These are phyloP conservation scores for Gymnobelideus leadbeateri DNA, from an alignment of 2,113 vertebrate genomes.

Conservation along the genomic window DNA sequence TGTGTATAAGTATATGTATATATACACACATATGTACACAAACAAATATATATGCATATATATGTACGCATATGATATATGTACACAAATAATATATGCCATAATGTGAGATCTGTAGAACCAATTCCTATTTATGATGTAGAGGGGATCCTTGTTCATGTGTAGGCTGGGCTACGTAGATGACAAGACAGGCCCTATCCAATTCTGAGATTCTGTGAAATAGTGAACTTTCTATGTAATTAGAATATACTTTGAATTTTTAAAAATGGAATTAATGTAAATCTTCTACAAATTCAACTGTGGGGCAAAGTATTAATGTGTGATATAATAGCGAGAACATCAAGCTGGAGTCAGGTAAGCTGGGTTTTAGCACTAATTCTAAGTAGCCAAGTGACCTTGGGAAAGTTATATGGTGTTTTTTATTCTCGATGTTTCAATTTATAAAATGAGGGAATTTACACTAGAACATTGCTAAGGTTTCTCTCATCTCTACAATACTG, in stretches of 20 bases:
- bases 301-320: not conserved
- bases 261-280: not conserved
- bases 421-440: constrained; percentile 3
- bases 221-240: not conserved
- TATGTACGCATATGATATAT: too few relatives aligned
- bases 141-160: not conserved
- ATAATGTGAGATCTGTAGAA: not conserved
- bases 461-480: not conserved
- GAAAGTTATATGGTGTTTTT: not conserved
- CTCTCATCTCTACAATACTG: not conserved
- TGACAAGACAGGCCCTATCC: not conserved
- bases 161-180: not conserved
- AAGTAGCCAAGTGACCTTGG: not conserved
- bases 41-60: too few relatives aligned
- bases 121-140: not conserved
- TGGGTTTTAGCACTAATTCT: not conserved
- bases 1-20: too few relatives aligned
- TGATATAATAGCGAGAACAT: not conserved
- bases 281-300: not conserved
- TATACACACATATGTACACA: too few relatives aligned
- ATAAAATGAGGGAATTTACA: not conserved
- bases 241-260: not conserved
- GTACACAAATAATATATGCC: too few relatives aligned
- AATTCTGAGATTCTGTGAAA: not conserved
- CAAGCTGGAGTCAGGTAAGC: not conserved